Conservation (phyloP, 1,140 invertebrate species). For the Dolichoris vasculosae region DNA sequence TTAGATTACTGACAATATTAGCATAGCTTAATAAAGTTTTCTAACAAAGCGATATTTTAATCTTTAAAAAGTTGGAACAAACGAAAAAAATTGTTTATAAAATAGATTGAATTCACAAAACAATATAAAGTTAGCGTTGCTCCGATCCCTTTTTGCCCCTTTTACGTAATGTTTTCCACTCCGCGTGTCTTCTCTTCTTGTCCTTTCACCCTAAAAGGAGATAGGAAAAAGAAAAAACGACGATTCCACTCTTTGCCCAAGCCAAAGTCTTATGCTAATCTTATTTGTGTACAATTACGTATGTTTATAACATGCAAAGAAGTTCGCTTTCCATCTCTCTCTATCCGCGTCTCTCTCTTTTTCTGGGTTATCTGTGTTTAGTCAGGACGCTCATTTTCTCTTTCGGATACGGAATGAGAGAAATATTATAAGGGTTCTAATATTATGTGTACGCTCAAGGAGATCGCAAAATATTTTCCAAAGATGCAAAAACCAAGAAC, state of each 20-base stretch:
- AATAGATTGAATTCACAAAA: too few species aligned
- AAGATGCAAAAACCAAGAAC: not conserved
- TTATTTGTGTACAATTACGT: constrained; percentile 75
- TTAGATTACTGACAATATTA: too few species aligned
- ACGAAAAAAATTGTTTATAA: too few species aligned
- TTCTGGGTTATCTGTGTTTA: constrained; percentile 74
- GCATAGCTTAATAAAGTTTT: too few species aligned
- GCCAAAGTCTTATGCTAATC: constrained; percentile 72
- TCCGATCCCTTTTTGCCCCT: not conserved
- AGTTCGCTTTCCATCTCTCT: constrained; percentile 57
- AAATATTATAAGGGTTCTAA: constrained; percentile 45
- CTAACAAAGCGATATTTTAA: too few species aligned
- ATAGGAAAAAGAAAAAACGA: not conserved
- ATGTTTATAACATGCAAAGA: constrained; percentile 76
- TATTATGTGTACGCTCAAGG: not conserved
- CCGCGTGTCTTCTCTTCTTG: not conserved
- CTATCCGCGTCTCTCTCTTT: not conserved
- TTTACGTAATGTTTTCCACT: not conserved
- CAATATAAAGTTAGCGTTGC: too few species aligned
- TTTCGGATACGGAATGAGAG: constrained; percentile 26
- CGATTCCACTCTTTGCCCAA: constrained; percentile 43
- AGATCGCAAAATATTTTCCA: constrained; percentile 13
- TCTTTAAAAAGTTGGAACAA: too few species aligned
- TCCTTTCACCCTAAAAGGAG: not conserved
- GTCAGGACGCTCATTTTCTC: constrained; percentile 68